phyloP scores from a whole-genome alignment of 2,888 invertebrate genomes.

The Apoderus coryli region DNA sequence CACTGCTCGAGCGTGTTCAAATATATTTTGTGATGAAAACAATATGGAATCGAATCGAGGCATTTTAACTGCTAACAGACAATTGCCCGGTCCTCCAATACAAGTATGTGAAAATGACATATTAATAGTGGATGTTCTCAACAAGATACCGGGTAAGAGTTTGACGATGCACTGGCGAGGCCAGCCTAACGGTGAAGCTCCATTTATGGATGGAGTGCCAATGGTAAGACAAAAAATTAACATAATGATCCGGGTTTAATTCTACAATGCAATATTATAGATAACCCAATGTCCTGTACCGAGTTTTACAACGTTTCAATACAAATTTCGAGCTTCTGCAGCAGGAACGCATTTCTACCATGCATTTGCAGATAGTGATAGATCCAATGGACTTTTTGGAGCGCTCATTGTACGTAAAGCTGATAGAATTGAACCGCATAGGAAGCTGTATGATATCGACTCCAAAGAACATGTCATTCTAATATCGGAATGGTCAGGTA shows the following conservation, averaged over 20 bases:
- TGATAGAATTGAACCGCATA: constrained; percentile 42
- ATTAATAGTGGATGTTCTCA: constrained; percentile 56
- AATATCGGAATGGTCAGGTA: constrained; percentile 48
- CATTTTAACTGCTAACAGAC: constrained; percentile 51
- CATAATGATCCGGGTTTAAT: too few relatives aligned
- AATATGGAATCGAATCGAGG: constrained; percentile 46
- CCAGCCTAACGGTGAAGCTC: constrained; percentile 50
- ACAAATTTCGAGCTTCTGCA: constrained; percentile 50
- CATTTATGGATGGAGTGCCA: constrained; percentile 63
- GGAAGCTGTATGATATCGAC: constrained; percentile 54
- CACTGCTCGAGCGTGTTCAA: constrained; percentile 35
- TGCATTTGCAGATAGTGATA: constrained; percentile 53
- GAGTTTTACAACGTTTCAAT: constrained; percentile 52
- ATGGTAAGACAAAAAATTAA: constrained; percentile 41
- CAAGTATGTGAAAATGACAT: constrained; percentile 59
- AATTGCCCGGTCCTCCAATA: constrained; percentile 46
- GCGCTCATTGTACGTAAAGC: constrained; percentile 55
- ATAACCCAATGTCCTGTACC: constrained; percentile 56
- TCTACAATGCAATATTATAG: constrained; percentile 9
- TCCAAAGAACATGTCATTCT: constrained; percentile 52
- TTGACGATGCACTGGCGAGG: constrained; percentile 70
- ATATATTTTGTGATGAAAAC: constrained; percentile 44
- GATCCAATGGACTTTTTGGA: constrained; percentile 55
- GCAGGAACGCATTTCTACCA: constrained; percentile 63
- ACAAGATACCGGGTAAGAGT: constrained; percentile 51